A percentile compares a stretch with the other conserved stretches of the same genome.
phyloP scores from a whole-genome alignment of 2,888 invertebrate species.

The Myathropa florea region DNA sequence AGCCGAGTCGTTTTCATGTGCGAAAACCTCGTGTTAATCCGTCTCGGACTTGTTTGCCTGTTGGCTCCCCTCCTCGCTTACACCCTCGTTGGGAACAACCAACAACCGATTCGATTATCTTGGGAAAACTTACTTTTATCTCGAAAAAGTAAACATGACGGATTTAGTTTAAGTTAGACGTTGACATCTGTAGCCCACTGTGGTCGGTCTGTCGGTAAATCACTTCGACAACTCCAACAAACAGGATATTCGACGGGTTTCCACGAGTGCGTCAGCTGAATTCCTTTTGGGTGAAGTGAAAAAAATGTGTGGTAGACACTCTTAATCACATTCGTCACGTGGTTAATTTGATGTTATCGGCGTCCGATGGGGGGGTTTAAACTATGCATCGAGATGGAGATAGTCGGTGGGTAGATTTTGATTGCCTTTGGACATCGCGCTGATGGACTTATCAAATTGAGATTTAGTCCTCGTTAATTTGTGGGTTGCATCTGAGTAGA shows the following conservation, averaged over 20 bases:
- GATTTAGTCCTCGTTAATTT: no score
- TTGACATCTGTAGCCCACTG: background rate
- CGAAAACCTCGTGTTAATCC: conserved; percentile 7
- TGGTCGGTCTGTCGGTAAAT: conserved; percentile 5
- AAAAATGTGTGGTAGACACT: conserved; percentile 2
- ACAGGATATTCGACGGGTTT: conserved; percentile 62
- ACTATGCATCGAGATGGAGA: background rate
- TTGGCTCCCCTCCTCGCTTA: background rate
- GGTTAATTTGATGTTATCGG: conserved; percentile 49
- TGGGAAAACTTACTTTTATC: conserved; percentile 12
- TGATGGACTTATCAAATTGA: no score
- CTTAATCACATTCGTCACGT: conserved; percentile 41
- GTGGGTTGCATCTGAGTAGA: no score
- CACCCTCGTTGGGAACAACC: conserved; percentile 5
- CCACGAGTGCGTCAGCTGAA: background rate
- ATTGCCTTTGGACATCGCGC: no score
- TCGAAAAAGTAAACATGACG: conserved; percentile 18
- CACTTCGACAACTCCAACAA: conserved; percentile 5
- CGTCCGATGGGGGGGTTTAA: background rate
- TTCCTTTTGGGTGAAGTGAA: background rate
- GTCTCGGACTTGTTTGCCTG: conserved; percentile 30
- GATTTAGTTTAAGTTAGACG: conserved; percentile 5
- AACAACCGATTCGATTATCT: conserved; percentile 44
- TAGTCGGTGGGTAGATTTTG: background rate
- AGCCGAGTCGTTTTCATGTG: background rate